Evolutionary conservation across 2,888 invertebrate species (phyloP).

Genomic region (Euzophera pinguis): DNA sequence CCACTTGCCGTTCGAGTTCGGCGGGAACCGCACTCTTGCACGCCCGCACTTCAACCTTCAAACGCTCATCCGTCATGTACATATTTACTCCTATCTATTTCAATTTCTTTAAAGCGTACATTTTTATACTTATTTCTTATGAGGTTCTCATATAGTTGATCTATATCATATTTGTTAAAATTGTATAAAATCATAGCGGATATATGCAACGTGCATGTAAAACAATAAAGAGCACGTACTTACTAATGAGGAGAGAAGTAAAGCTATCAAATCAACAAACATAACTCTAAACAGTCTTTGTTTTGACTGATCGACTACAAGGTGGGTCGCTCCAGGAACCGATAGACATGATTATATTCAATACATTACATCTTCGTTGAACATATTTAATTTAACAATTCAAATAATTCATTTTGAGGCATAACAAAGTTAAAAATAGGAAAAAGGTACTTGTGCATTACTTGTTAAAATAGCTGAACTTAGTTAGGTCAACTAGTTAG

Average conservation of each 20-base stretch:
- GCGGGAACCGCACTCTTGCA: not conserved
- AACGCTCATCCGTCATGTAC: conserved; percentile 57
- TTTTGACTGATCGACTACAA: conserved; percentile 69
- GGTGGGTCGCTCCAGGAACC: conserved; percentile 70
- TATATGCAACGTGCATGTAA: conserved; percentile 61
- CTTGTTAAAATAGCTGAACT: no score
- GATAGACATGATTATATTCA: conserved; percentile 26
- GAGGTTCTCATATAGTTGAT: conserved; percentile 56
- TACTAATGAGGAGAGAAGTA: conserved; percentile 54
- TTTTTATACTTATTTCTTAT: conserved; percentile 74
- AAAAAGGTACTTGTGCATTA: no score
- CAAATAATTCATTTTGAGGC: no score
- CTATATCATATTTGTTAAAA: conserved; percentile 50
- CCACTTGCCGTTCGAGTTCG: not conserved
- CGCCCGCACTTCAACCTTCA: conserved; percentile 15
- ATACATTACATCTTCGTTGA: no score
- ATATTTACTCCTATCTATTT: conserved; percentile 67
- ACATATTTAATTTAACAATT: no score
- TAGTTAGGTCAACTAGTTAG: no score
- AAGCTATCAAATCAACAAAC: conserved; percentile 66
- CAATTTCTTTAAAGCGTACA: conserved; percentile 80
- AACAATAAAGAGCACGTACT: conserved; percentile 46
- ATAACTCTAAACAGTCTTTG: conserved; percentile 73
- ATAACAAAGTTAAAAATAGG: no score
- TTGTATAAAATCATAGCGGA: conserved; percentile 48